Evolutionary conservation across 2,888 invertebrate genomes (phyloP).

Genomic region (Orchesella flavescens): DNA sequence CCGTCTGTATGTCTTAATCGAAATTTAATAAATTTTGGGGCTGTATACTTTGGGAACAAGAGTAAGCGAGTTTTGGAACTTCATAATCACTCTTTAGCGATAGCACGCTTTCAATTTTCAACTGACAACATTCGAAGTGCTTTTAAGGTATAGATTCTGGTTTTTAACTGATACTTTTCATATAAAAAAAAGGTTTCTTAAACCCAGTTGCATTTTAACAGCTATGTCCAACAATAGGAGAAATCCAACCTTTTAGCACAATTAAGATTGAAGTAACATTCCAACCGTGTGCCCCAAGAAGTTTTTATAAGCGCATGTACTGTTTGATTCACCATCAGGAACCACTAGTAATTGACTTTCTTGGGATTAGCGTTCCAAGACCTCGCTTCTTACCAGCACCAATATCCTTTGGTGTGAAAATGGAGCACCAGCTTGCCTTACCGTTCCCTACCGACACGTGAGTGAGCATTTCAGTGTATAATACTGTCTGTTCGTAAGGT

Average conservation of each 20-base stretch:
- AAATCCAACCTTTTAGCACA: slow-evolving; percentile 48
- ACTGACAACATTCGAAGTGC: slow-evolving; percentile 65
- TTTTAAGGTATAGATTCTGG: slow-evolving; percentile 46
- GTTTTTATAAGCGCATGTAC: slow-evolving; percentile 66
- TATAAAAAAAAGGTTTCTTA: too few species aligned
- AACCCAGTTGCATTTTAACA: too few species aligned
- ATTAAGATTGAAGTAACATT: slow-evolving; percentile 58
- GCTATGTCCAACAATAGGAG: slow-evolving; percentile 64
- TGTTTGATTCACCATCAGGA: slow-evolving; percentile 67
- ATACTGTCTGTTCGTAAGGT: not conserved
- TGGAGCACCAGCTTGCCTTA: slow-evolving; percentile 44
- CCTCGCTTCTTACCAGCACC: slow-evolving; percentile 54
- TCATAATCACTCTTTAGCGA: slow-evolving; percentile 63
- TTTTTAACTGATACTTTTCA: too few species aligned
- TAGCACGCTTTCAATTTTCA: slow-evolving; percentile 67
- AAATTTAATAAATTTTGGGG: slow-evolving; percentile 66
- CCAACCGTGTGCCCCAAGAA: slow-evolving; percentile 62
- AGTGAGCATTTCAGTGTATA: not conserved
- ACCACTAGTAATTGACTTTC: slow-evolving; percentile 63
- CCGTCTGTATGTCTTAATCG: slow-evolving; percentile 66
- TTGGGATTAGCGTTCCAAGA: slow-evolving; percentile 66
- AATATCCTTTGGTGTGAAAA: slow-evolving; percentile 59
- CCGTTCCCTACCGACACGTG: slow-evolving; percentile 63
- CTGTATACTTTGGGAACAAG: slow-evolving; percentile 54
- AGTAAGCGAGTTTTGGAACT: slow-evolving; percentile 46